These are phyloP conservation scores for Dryas iulia DNA, from an alignment of 1,140 invertebrate genomes.

Conservation along the genomic window DNA sequence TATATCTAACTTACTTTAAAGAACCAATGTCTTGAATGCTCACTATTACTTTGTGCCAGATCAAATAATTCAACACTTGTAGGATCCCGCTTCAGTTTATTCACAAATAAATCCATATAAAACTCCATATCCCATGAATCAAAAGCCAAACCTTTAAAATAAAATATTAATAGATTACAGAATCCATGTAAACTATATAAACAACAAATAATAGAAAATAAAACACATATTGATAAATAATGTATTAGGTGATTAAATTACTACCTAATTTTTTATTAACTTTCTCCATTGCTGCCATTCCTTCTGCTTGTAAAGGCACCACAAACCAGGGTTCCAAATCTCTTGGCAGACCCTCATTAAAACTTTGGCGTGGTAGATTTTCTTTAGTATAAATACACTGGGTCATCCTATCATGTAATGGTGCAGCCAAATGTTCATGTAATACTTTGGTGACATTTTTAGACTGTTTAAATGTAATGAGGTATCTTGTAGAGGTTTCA, in stretches of 20 bases:
- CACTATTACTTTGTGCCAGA: slow-evolving; percentile 98
- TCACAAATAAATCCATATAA: slow-evolving; percentile 90
- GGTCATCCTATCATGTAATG: slow-evolving; percentile 90
- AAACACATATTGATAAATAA: neutral
- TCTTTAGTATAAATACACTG: slow-evolving; percentile 85
- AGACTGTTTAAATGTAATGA: slow-evolving; percentile 81
- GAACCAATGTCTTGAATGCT: slow-evolving; percentile 96
- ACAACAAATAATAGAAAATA: neutral
- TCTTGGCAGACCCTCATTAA: slow-evolving; percentile 83
- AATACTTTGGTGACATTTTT: slow-evolving; percentile 71
- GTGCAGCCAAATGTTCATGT: slow-evolving; percentile 80
- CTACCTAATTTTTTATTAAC: slow-evolving; percentile 91
- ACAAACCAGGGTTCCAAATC: slow-evolving; percentile 88
- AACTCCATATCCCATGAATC: slow-evolving; percentile 93
- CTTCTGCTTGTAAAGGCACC: slow-evolving; percentile 90
- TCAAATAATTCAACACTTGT: slow-evolving; percentile 99
- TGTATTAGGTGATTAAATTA: neutral
- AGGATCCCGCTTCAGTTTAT: slow-evolving; percentile 93
- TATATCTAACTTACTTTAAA: slow-evolving; percentile 82
- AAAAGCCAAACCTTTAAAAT: slow-evolving; percentile 87
- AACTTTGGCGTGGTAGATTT: slow-evolving; percentile 87
- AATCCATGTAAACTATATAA: neutral
- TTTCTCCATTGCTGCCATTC: slow-evolving; percentile 89
- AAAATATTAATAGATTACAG: slow-evolving; percentile 4
- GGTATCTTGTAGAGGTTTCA: slow-evolving; percentile 91